Conservation (phyloP, 2,797 vertebrate genomes). For the Agapornis canus region DNA sequence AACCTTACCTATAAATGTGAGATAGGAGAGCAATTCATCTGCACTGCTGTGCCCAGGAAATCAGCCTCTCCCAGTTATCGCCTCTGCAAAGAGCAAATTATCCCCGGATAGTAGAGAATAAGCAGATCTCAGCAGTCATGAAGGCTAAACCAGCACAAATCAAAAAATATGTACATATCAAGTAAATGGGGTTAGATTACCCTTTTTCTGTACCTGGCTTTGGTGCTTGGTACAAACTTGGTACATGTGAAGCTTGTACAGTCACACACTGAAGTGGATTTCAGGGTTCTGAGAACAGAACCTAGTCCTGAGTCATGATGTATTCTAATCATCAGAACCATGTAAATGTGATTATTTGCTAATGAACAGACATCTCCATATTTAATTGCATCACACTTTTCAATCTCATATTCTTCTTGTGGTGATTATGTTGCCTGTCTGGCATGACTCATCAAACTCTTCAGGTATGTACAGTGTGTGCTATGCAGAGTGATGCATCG, state of each 20-base stretch:
- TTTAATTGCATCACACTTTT: background rate
- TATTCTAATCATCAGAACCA: background rate
- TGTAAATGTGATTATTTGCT: background rate
- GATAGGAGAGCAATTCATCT: background rate
- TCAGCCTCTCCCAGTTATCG: background rate
- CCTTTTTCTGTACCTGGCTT: background rate
- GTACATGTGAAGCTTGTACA: background rate
- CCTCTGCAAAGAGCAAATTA: background rate
- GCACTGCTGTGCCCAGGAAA: conserved; percentile 19
- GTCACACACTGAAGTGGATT: background rate
- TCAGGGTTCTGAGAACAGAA: background rate
- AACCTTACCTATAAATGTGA: background rate
- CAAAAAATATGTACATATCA: background rate
- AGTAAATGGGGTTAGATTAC: background rate
- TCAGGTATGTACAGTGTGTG: background rate
- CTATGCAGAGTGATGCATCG: background rate
- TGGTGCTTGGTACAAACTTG: background rate
- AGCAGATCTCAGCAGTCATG: background rate
- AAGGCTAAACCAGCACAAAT: background rate
- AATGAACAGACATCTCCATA: background rate
- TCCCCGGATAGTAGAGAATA: background rate
- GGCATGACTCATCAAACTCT: background rate
- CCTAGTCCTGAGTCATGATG: background rate
- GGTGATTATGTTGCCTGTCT: background rate
- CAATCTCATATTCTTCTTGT: background rate